Evolutionary conservation across 2,797 vertebrate genomes (phyloP).

Genomic region (Limnodromus scolopaceus): DNA sequence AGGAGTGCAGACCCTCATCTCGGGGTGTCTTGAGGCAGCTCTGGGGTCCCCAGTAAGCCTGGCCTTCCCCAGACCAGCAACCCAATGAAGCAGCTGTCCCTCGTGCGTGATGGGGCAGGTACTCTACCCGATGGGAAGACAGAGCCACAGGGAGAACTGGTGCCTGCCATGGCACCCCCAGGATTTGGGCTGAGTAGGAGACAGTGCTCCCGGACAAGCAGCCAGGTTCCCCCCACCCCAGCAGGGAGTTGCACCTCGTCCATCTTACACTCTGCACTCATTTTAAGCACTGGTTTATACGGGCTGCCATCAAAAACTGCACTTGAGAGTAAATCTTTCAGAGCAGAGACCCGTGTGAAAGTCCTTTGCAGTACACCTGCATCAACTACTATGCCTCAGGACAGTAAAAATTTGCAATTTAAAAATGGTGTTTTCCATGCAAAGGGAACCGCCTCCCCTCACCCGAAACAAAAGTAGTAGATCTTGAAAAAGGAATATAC

Average conservation of each 20-base stretch:
- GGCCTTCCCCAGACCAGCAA: background rate
- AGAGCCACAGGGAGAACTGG: background rate
- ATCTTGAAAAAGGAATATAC: background rate
- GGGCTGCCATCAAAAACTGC: background rate
- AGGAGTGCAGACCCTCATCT: background rate
- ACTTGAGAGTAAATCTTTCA: background rate
- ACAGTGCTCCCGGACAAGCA: background rate
- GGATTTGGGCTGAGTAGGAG: background rate
- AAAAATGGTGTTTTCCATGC: slow-evolving; percentile 12
- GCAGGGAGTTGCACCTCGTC: background rate
- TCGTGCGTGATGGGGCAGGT: fast-evolving
- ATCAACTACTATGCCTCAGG: background rate
- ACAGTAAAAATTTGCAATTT: slow-evolving; percentile 7
- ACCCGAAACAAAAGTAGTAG: background rate
- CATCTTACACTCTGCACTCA: background rate
- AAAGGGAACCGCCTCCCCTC: background rate
- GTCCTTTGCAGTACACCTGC: background rate
- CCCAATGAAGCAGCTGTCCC: background rate
- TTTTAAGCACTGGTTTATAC: background rate
- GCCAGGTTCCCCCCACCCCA: background rate
- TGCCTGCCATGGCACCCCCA: fast-evolving
- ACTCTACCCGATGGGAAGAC: background rate
- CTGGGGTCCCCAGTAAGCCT: background rate
- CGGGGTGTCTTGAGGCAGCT: fast-evolving
- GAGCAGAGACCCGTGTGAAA: background rate